Evolutionary conservation across 2,888 invertebrate species (phyloP), one percentile per base, ranked within the genome.

Genomic region (Drosophila anomelani): DNA sequence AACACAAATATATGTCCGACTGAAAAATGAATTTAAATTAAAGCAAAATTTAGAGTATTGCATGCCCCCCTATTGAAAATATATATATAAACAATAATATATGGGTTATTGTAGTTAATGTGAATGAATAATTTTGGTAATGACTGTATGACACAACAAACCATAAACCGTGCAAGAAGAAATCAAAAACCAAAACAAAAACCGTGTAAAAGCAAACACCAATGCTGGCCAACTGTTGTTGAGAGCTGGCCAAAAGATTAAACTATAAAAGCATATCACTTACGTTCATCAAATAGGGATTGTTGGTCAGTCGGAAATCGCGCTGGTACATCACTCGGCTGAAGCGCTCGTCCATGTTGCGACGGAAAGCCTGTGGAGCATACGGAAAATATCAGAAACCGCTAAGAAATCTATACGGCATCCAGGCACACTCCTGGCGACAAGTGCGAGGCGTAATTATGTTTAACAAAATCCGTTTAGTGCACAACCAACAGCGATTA

Each of bases 201-300:
- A 53, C 39, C 10, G 20, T 44, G 49, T 53, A 17, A 17, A 39
- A 47, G 39, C 36, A 32, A 17, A 29, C 10, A 38, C 20, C 15
- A 44, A 47, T 39, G 32, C 15, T 57, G 55, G 41, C 26, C 49
- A 32, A 39, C 46, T n/a, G 29, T 8, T 20, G 38, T n/a, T 20
- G 20, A 46, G 47, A 56, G n/a, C 69, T 56, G 23, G 36, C 36
- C 56, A 43, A n/a, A 10, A 36, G 51, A 36, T 36, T 51, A 51
- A 51, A 53, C 17, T 32, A 15, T 7, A 32, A 29, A 15, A 62
- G 15, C 56, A 51, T 66, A 90, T 61, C 51, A 79, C 94, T 93
- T 91, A 95, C 95, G 87, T 93, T 93, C 76, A 94, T 92, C 75
- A 93, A 92, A 89, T 95, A 96, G 10, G 95, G 94, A 90, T 94